A percentile compares a stretch with the other conserved stretches of the same genome.
Evolutionary conservation across 2,888 invertebrate genomes (phyloP).

Genomic region (Trisateles emortualis): DNA sequence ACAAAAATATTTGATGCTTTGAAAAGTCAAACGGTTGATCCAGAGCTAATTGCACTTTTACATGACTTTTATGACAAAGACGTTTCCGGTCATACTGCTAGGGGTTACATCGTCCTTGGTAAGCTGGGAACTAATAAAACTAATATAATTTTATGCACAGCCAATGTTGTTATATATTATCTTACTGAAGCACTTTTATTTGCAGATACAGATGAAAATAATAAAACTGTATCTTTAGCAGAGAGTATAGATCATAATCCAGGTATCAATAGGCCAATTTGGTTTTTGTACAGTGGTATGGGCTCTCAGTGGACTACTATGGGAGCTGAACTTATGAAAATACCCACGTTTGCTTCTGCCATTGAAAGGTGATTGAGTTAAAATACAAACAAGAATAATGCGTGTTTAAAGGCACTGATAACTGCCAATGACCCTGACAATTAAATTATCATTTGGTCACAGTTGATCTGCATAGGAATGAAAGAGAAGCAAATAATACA

Average conservation of each 20-base stretch:
- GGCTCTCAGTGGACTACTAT: conserved; percentile 90
- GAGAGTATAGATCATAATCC: conserved; percentile 48
- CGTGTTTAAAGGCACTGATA: too few relatives aligned
- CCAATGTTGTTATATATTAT: too few relatives aligned
- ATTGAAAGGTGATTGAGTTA: conserved; percentile 66
- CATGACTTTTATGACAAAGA: conserved; percentile 76
- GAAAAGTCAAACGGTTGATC: conserved; percentile 63
- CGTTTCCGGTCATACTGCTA: conserved; percentile 86
- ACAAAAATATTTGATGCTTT: conserved; percentile 62
- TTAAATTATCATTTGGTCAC: too few relatives aligned
- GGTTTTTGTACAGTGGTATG: conserved; percentile 91
- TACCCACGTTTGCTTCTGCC: conserved; percentile 85
- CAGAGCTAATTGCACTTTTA: conserved; percentile 79
- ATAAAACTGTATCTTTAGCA: conserved; percentile 49
- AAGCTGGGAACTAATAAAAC: neutral
- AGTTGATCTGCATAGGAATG: too few relatives aligned
- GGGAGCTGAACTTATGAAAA: conserved; percentile 87
- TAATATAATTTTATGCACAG: too few relatives aligned
- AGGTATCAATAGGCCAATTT: conserved; percentile 76
- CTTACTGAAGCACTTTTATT: neutral
- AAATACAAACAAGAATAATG: neutral
- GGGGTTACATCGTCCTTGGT: conserved; percentile 87
- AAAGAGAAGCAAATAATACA: too few relatives aligned
- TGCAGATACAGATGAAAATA: conserved; percentile 51
- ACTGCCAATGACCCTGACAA: too few relatives aligned